Evolutionary conservation across 2,797 vertebrate species (phyloP).

Genomic region (Notamacropus eugenii): DNA sequence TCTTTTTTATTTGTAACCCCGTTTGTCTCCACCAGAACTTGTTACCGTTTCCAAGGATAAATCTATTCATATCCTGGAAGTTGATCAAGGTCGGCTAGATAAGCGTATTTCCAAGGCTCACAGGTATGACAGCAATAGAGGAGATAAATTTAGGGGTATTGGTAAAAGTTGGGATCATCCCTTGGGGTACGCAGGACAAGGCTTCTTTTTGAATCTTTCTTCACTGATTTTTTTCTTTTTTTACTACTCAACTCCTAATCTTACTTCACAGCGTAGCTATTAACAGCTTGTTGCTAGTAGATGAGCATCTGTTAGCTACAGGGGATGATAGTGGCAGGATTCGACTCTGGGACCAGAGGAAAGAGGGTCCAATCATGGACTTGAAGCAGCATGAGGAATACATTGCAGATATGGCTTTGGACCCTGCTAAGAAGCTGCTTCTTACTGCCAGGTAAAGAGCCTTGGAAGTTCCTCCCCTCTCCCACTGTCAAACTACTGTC

Average conservation of each 20-base stretch:
- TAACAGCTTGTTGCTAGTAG: slow-evolving; percentile 92
- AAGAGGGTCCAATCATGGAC: slow-evolving; percentile 91
- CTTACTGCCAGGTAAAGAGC: slow-evolving; percentile 90
- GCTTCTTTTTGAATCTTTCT: background rate
- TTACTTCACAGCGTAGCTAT: slow-evolving; percentile 86
- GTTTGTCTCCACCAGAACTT: slow-evolving; percentile 83
- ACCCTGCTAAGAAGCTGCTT: slow-evolving; percentile 90
- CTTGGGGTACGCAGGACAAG: background rate
- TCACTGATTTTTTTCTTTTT: background rate
- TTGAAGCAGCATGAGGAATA: slow-evolving; percentile 95
- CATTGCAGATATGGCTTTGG: slow-evolving; percentile 92
- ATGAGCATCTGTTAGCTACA: slow-evolving; percentile 93
- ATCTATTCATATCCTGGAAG: slow-evolving; percentile 91
- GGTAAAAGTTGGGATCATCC: background rate
- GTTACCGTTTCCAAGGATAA: slow-evolving; percentile 94
- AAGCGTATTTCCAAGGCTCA: slow-evolving; percentile 90
- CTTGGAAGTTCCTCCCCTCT: background rate
- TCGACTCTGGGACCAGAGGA: slow-evolving; percentile 97
- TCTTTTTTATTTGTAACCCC: background rate
- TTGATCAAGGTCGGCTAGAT: slow-evolving; percentile 91
- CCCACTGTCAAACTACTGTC: background rate
- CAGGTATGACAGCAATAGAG: slow-evolving; percentile 77
- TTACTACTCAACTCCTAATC: background rate
- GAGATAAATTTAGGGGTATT: background rate
- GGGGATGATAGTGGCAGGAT: slow-evolving; percentile 92